Evolutionary conservation across 2,888 invertebrate species (phyloP).

Genomic region (Drosophila ustulata): DNA sequence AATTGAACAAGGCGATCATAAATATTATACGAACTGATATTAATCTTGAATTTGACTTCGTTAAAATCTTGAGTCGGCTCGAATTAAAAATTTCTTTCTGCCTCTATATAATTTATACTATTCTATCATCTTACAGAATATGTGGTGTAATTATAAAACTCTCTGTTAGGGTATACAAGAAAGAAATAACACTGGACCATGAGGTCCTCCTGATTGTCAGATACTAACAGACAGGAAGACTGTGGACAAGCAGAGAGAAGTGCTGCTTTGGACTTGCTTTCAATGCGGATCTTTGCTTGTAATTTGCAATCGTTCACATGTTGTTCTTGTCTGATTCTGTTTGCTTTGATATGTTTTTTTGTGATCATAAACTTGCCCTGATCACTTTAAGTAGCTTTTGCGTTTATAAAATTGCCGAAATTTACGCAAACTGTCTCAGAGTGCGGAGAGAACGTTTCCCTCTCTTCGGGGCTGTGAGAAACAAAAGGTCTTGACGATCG

Average conservation of each 20-base stretch:
- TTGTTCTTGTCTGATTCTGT: slow-evolving; percentile 76
- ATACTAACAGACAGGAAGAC: slow-evolving; percentile 48
- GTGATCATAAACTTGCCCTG: slow-evolving; percentile 66
- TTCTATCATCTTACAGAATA: background rate
- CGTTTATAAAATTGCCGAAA: slow-evolving; percentile 68
- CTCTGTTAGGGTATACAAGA: slow-evolving; percentile 11
- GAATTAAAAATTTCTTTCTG: background rate
- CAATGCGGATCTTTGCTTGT: slow-evolving; percentile 59
- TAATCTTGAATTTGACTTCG: too few relatives aligned
- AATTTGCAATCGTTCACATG: slow-evolving; percentile 81
- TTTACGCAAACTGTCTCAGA: slow-evolving; percentile 63
- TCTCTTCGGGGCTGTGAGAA: slow-evolving; percentile 59
- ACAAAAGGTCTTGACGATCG: slow-evolving; percentile 45
- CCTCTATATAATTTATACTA: background rate
- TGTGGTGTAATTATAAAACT: background rate
- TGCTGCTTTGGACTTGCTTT: slow-evolving; percentile 19
- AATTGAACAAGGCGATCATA: too few relatives aligned
- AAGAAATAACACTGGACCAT: slow-evolving; percentile 45
- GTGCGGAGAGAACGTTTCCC: slow-evolving; percentile 42
- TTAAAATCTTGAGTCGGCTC: background rate
- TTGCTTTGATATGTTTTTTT: slow-evolving; percentile 66
- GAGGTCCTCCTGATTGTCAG: slow-evolving; percentile 53
- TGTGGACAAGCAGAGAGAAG: background rate
- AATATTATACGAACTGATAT: too few relatives aligned
- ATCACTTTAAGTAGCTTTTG: slow-evolving; percentile 64